Evolutionary conservation across 2,797 vertebrate genomes (phyloP).

Genomic region (Tympanoctomys barrerae): DNA sequence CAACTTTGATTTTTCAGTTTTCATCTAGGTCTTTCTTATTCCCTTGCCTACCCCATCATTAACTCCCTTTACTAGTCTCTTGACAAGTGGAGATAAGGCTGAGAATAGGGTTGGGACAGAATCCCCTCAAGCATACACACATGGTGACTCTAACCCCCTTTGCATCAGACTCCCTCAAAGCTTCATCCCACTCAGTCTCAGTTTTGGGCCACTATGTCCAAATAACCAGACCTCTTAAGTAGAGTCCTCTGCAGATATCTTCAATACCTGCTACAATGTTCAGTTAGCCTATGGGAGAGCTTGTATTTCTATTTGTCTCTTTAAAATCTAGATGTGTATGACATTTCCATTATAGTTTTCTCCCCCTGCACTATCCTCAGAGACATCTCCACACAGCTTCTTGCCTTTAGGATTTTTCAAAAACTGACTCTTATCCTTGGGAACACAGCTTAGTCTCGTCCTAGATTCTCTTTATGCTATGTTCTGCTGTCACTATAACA

Average conservation of each 20-base stretch:
- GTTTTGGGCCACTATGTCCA: not conserved
- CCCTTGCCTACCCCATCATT: not conserved
- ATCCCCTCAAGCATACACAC: not conserved
- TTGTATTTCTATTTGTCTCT: not conserved
- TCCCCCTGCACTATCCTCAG: not conserved
- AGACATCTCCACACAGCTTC: not conserved
- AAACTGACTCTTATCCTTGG: not conserved
- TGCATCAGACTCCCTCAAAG: not conserved
- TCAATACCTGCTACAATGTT: not conserved
- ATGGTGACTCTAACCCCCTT: not conserved
- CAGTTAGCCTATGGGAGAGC: not conserved
- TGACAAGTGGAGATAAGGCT: not conserved
- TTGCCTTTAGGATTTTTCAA: conserved; percentile 45
- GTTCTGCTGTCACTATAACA: not conserved
- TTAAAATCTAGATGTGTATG: not conserved
- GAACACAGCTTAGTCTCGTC: not conserved
- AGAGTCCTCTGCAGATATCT: not conserved
- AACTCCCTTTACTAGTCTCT: not conserved
- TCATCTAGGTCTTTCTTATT: not conserved
- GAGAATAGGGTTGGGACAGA: not conserved
- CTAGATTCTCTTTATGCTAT: not conserved
- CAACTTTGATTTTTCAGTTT: not conserved
- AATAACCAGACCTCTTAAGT: not conserved
- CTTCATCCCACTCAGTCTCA: not conserved
- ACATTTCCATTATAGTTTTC: not conserved